phyloP scores from a whole-genome alignment of 2,888 invertebrate genomes.

The Drosophila neutralis region DNA sequence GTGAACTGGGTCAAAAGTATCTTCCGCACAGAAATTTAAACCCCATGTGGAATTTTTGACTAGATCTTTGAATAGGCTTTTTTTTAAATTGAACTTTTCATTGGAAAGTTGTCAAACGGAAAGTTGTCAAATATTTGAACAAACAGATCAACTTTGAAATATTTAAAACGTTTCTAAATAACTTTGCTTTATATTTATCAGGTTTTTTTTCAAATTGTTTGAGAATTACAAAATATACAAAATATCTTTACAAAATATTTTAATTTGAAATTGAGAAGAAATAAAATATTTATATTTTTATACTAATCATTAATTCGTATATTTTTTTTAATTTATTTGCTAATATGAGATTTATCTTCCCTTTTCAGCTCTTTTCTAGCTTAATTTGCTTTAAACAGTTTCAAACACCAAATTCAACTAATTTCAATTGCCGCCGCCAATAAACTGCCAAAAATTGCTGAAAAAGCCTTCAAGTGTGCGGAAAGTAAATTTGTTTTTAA shows the following conservation, averaged over 20 bases:
- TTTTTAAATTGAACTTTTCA: not conserved
- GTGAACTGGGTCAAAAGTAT: constrained; percentile 40
- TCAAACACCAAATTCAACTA: not conserved
- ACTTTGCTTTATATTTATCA: not conserved
- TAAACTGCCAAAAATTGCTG: not conserved
- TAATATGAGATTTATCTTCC: not conserved
- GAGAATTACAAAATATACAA: no score
- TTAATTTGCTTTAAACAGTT: not conserved
- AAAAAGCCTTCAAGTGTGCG: not conserved
- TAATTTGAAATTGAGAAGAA: not conserved
- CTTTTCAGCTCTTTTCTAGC: not conserved
- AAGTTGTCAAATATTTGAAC: not conserved
- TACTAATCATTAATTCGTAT: no score
- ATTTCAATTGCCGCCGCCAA: not conserved
- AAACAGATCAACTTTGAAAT: not conserved
- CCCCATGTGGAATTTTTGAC: not conserved
- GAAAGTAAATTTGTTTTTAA: constrained; percentile 29
- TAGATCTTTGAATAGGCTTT: not conserved
- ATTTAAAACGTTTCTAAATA: not conserved
- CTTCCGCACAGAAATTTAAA: not conserved
- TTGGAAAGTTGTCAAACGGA: not conserved
- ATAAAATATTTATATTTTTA: not conserved
- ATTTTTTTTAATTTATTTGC: no score
- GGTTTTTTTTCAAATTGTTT: not conserved
- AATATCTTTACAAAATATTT: not conserved